Evolutionary conservation across 2,888 invertebrate species (phyloP), one percentile per base, ranked within the genome.

Genomic region (Conistra vaccinii): DNA sequence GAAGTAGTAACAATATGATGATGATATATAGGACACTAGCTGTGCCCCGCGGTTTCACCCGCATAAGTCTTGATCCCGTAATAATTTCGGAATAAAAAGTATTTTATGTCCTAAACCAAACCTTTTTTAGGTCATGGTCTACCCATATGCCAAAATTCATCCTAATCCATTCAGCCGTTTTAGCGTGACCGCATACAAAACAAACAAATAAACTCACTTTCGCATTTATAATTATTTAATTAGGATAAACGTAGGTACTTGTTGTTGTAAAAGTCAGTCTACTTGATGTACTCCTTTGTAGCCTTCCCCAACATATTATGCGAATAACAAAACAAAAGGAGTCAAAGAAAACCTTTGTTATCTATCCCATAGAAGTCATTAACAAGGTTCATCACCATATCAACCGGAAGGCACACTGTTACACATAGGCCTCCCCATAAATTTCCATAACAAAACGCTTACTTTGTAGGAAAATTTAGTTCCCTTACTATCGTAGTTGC

Each of bases 331-430:
- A 68, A 74, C 26, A 60, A 74, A 78, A 60, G 35, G 57, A 42
- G 26, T 39, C 32, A 55, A 79, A 79, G 68, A 74, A 79, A 79
- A 48, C 48, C 55, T 42, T 74, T 79, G 63, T 65, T 69, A 75
- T 69, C 79, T 68, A 20, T n/a, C 32, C 63, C 75, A 20, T 55
- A 69, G 48, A 74, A 74, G 74, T 75, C 74, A 65, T 80, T 71
- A 62, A 80, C 80, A 60, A 71, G 63, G 71, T 80, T 67, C 76
- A 80, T 80, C 80, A 80, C 76, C 80, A 80, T 80, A 80, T 76
- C 62, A 68, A 58, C 80, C 67, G 80, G 80, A 80, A 76, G 71
- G 39, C 71, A 68, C 80, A 57, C 66, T 32, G 69, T 55, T 17
- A 80, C 80, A 80, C 67, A 79, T 79, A 80, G 63, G 62, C 80